Evolutionary conservation across 2,797 vertebrate species (phyloP).

Genomic region (Nyctalus aviator): DNA sequence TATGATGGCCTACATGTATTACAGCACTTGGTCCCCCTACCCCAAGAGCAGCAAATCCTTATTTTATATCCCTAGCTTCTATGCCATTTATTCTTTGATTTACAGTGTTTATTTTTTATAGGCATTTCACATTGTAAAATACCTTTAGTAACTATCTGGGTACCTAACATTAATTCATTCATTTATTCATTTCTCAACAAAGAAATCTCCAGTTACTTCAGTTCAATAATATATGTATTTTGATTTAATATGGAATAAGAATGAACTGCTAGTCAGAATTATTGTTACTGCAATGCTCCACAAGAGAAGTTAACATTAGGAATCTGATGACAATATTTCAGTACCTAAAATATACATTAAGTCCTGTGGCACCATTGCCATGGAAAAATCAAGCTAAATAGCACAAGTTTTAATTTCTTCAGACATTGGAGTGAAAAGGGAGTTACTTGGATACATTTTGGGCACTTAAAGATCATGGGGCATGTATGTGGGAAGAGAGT

Average conservation of each 20-base stretch:
- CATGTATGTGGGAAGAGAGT: conserved; percentile 3
- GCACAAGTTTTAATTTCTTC: conserved; percentile 41
- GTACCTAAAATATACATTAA: conserved; percentile 33
- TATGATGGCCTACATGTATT: not conserved
- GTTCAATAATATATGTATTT: conserved; percentile 37
- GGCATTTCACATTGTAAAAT: conserved; percentile 31
- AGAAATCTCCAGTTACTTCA: not conserved
- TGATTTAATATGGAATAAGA: conserved; percentile 31
- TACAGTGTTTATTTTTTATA: conserved; percentile 21
- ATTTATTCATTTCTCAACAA: conserved; percentile 37
- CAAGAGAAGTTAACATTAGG: conserved; percentile 18
- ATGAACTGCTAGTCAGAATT: conserved; percentile 38
- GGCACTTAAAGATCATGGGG: not conserved
- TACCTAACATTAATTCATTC: not conserved
- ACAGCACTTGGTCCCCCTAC: not conserved
- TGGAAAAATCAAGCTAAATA: conserved; percentile 42
- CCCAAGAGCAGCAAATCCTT: not conserved
- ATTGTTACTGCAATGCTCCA: not conserved
- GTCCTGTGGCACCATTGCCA: not conserved
- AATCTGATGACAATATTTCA: conserved; percentile 30
- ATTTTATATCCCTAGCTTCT: not conserved
- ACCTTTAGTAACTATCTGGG: not conserved
- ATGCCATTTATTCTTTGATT: not conserved
- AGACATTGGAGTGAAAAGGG: not conserved
- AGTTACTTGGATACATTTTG: conserved; percentile 42